Base-by-base conservation (phyloP, 2,888 invertebrate genomes). In the Heliconius hortense region DNA sequence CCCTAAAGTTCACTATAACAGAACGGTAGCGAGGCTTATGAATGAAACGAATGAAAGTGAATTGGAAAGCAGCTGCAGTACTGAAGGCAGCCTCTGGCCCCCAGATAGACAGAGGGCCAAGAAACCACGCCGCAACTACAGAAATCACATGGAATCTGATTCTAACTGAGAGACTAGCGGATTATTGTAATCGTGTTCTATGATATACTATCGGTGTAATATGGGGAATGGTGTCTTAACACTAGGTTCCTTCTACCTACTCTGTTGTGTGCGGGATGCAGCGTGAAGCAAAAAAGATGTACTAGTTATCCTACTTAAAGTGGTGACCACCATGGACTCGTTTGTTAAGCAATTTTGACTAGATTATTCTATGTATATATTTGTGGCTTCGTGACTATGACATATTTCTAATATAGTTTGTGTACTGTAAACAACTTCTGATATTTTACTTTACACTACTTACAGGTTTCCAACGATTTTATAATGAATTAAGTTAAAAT, bases 131-230 rank as follows among this genome's bases (percentile, higher is more conserved):
- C 90, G 96, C 76, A 95, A 96, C 85, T 95, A 95, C 85, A 93
- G 95, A 82, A 95, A 93, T 85, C 95, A 95, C 82, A 94, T 96
- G 87, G 95, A 96, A 79, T 96, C 96, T 0, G 96, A 96, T 85
- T 96, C 96, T 68, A 96, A 96, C 86, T 93, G 88, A 92, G 85
- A 64, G 35, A 85, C 84, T 79, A 77, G 53, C 66, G 75, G 39
- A 43, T 71, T 67, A 35, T 72, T 56, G 70, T 69, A 62, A 84
- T 79, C 83, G 82, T 84, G 81, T 82, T 84, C 78, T 77, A 35
- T n/a, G 13, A n/a, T n/a, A 5, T 60, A 60, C 26, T 60, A 56
- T 2, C n/a, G 8, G 21, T 21, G 56, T n/a, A 56, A 56, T 21
- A 78, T 81, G 31, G 76, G 0, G n/a, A 56, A n/a, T 2, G 0